phyloP scores from a whole-genome alignment of 2,888 invertebrate species.

The Parascotia fuliginaria region DNA sequence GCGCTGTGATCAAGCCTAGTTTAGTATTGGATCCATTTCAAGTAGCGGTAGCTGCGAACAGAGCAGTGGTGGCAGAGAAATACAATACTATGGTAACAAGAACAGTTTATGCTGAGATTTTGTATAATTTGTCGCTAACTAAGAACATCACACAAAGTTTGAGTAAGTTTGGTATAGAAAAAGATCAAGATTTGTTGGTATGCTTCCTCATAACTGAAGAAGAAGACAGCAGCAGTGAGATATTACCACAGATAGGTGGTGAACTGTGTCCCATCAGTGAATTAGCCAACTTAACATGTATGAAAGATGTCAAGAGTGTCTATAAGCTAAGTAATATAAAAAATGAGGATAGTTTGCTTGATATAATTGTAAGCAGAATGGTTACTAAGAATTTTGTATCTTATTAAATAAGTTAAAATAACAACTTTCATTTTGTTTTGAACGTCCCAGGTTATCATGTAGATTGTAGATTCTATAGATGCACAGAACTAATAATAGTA shows the following conservation, averaged over 20 bases:
- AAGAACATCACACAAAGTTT: conserved; percentile 90
- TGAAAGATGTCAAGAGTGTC: conserved; percentile 79
- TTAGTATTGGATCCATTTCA: conserved; percentile 86
- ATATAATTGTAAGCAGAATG: conserved; percentile 88
- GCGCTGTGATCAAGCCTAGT: conserved; percentile 87
- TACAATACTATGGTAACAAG: conserved; percentile 84
- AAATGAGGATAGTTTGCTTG: conserved; percentile 69
- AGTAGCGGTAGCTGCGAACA: conserved; percentile 88
- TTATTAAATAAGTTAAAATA: conserved; percentile 17
- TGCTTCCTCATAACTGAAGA: conserved; percentile 61
- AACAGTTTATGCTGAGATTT: conserved; percentile 87
- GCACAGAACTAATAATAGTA: too few relatives aligned
- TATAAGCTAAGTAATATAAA: conserved; percentile 87
- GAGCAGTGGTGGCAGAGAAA: conserved; percentile 84
- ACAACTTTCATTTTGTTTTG: not conserved
- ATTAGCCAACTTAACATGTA: conserved; percentile 76
- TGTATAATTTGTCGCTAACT: conserved; percentile 89
- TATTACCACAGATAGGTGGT: conserved; percentile 84
- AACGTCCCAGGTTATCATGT: too few relatives aligned
- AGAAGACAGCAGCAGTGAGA: conserved; percentile 53
- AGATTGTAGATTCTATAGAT: too few relatives aligned
- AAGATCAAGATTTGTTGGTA: conserved; percentile 58
- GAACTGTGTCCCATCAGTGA: conserved; percentile 76
- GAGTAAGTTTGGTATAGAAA: conserved; percentile 87
- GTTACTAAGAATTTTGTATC: conserved; percentile 87